Conservation (phyloP, 2,888 invertebrate genomes). For the Camptogramma bilineatum region DNA sequence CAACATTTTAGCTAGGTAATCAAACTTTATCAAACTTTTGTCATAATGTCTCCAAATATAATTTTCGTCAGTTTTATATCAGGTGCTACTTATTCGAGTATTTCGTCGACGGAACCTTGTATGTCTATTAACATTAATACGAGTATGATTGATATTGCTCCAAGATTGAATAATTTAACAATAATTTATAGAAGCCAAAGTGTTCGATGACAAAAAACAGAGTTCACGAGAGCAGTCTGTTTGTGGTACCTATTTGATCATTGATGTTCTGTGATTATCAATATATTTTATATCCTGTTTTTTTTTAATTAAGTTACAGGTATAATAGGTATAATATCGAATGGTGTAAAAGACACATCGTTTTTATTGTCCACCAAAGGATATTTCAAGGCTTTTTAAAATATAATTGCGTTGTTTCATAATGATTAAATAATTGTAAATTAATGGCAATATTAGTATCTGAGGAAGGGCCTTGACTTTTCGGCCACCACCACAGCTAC, state of each 20-base stretch:
- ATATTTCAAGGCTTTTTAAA: neutral
- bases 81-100: constrained; percentile 7
- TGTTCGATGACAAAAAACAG: constrained; percentile 42
- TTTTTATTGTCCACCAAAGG: neutral
- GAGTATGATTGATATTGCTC: constrained; percentile 57
- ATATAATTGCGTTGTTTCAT: neutral
- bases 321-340: neutral
- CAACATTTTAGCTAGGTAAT: too few relatives aligned
- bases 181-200: constrained; percentile 35
- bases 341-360: neutral
- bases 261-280: constrained; percentile 39
- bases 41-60: neutral
- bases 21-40: too few relatives aligned
- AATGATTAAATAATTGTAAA: constrained; percentile 5
- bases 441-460: neutral
- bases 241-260: constrained; percentile 43
- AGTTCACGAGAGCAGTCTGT: constrained; percentile 33
- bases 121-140: constrained; percentile 53
- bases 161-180: constrained; percentile 54
- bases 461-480: constrained; percentile 16
- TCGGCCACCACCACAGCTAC: neutral
- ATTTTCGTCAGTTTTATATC: constrained; percentile 28
- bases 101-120: constrained; percentile 48
- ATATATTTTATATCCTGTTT: constrained; percentile 47
- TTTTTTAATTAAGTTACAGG: constrained; percentile 10